Evolutionary conservation across 2,113 vertebrate species (phyloP).

Genomic region (Myotis brandtii): DNA sequence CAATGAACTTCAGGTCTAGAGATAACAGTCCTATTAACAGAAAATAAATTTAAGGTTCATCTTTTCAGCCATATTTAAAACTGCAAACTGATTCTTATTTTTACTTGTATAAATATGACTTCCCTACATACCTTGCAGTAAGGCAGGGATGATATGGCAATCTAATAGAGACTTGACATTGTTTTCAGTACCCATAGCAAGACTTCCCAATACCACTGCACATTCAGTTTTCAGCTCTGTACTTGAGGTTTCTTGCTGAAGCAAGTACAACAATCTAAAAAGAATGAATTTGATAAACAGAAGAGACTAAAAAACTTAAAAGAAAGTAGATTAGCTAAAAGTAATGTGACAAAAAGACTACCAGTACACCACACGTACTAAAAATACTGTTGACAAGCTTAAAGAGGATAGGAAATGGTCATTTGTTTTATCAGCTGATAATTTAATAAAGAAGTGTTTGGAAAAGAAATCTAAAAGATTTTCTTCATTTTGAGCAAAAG

Average conservation of each 20-base stretch:
- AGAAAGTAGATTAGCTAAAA: conserved; percentile 27
- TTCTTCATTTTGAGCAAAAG: conserved; percentile 47
- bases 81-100: conserved; percentile 10
- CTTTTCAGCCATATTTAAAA: conserved; percentile 35
- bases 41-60: conserved; percentile 58
- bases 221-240: conserved; percentile 96
- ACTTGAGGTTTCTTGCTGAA: conserved; percentile 96
- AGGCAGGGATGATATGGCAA: conserved; percentile 98
- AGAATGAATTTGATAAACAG: conserved; percentile 67
- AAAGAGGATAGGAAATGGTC: conserved; percentile 5
- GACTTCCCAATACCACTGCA: conserved; percentile 96
- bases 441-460: conserved; percentile 10
- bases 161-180: conserved; percentile 99
- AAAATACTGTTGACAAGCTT: conserved; percentile 1
- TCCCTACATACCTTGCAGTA: conserved; percentile 93
- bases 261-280: conserved; percentile 96
- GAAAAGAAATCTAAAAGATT: neutral
- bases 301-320: conserved; percentile 58
- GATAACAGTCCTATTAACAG: conserved; percentile 91
- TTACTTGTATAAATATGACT: conserved; percentile 9
- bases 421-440: conserved; percentile 53
- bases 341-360: neutral
- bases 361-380: neutral
- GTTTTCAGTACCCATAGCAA: conserved; percentile 99
- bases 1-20: conserved; percentile 95